A percentile compares a stretch with the other conserved stretches of the same genome.
Conservation (phyloP, 1,140 invertebrate genomes). For the Drosophila obscura region DNA sequence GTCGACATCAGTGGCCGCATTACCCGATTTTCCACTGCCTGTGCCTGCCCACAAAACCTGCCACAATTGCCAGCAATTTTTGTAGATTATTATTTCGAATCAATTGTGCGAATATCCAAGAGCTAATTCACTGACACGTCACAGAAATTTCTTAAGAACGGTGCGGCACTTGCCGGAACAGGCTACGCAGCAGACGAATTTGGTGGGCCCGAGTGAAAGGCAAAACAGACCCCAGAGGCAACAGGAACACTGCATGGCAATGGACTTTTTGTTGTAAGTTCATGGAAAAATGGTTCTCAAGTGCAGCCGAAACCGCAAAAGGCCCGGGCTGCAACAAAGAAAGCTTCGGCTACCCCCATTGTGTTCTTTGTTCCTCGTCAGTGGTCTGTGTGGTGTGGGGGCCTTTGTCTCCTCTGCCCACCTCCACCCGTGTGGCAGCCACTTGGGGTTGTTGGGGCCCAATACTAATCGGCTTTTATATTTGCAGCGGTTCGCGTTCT, state of each 20-base stretch:
- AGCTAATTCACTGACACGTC: conserved; percentile 8
- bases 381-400: conserved; percentile 16
- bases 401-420: conserved; percentile 28
- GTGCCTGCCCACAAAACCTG: conserved; percentile 28
- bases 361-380: conserved; percentile 40
- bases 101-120: conserved; percentile 21
- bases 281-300: conserved; percentile 24
- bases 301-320: conserved; percentile 15
- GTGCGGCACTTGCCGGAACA: conserved; percentile 14
- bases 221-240: conserved; percentile 16
- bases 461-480: conserved; percentile 27
- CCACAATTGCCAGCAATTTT: conserved; percentile 37
- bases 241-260: conserved; percentile 59
- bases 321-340: conserved; percentile 52
- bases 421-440: conserved; percentile 11
- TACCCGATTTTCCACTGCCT: not conserved
- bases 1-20: not conserved
- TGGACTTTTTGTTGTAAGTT: conserved; percentile 83
- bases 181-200: conserved; percentile 7
- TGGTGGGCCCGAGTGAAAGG: conserved; percentile 36
- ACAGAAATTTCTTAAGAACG: conserved; percentile 13
- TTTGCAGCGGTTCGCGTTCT: conserved; percentile 86
- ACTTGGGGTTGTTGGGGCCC: conserved; percentile 38
- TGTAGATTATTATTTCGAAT: conserved; percentile 33
- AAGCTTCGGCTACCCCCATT: conserved; percentile 21